Conservation (phyloP, 2,888 invertebrate genomes). For the Unio pictorum region DNA sequence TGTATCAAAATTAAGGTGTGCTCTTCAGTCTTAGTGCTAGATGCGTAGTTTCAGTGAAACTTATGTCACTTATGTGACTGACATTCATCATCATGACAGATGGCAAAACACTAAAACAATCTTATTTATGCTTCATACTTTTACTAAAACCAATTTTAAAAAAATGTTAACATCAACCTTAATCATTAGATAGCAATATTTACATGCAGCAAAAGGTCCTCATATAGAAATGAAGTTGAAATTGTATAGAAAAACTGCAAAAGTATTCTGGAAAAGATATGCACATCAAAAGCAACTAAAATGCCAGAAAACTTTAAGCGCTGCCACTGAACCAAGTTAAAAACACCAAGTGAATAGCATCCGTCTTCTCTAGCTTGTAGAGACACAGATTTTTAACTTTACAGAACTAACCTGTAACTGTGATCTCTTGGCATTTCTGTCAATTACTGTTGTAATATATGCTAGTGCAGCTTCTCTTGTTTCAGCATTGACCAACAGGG, state of each 20-base stretch:
- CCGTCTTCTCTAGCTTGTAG: no score
- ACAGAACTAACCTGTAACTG: conserved; percentile 81
- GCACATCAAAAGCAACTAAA: background rate
- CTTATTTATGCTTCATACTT: no score
- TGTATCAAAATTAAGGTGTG: no score
- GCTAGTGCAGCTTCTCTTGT: conserved; percentile 85
- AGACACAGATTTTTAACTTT: background rate
- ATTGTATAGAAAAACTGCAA: background rate
- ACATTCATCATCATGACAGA: no score
- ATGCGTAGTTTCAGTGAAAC: no score
- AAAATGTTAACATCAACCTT: background rate
- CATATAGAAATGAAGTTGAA: background rate
- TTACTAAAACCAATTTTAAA: background rate
- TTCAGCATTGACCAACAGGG: conserved; percentile 84
- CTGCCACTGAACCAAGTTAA: background rate
- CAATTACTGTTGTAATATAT: conserved; percentile 85
- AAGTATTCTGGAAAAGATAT: background rate
- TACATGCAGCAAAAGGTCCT: background rate
- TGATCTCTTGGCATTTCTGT: conserved; percentile 87
- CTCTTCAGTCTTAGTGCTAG: no score
- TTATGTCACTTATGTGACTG: no score
- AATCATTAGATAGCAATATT: background rate
- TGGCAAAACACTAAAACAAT: no score
- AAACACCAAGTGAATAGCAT: no score
- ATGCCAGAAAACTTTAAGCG: background rate